Evolutionary conservation across 2,113 vertebrate species (phyloP), one percentile per base, ranked within the genome.

Genomic region (Conger conger): DNA sequence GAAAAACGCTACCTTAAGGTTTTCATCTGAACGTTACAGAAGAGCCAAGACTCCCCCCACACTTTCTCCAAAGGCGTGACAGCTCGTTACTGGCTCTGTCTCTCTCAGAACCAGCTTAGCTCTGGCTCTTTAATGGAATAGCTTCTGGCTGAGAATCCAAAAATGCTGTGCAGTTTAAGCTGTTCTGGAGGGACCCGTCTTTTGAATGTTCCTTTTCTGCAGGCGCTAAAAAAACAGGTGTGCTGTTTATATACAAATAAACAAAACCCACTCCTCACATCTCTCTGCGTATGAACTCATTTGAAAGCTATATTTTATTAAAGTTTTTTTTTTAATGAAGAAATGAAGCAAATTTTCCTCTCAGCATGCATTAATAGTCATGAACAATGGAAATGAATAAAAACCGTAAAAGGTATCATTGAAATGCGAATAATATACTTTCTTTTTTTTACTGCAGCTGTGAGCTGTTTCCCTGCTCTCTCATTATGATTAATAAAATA

Each of bases 401-500:
- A 63, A 63, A 27, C 57, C 5, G 23, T 63, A 4, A 23, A 27
- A 63, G 2, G 57, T 63, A 8, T 63, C 23, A 33, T 1, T 1
- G 9, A 42, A 7, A 50, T 50, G 13, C 27, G 33, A 27, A 33
- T 30, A 23, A 73, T 73, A n/a, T 73, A 33, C 33, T 73, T 68
- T 68, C 3, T 73, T 73, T 73, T 68, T 68, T 9, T 73, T 73
- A 73, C 9, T 73, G 11, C 27, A 30, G 23, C 27, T 73, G 6
- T 33, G 27, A 30, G 68, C 68, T 6, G 68, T 73, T 73, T 13
- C 68, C 13, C 68, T 13, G 13, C n/a, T 73, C 2, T 73, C n/a
- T 73, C n/a, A 73, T 33, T 33, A 73, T 73, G 9, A 73, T 79
- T 89, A 54, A 57, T 16, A 23, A 0, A 76, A 87, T 89, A 88